Evolutionary conservation across 2,888 invertebrate species (phyloP), one percentile per base, ranked within the genome.

Genomic region (Chloroclystis v-ata): DNA sequence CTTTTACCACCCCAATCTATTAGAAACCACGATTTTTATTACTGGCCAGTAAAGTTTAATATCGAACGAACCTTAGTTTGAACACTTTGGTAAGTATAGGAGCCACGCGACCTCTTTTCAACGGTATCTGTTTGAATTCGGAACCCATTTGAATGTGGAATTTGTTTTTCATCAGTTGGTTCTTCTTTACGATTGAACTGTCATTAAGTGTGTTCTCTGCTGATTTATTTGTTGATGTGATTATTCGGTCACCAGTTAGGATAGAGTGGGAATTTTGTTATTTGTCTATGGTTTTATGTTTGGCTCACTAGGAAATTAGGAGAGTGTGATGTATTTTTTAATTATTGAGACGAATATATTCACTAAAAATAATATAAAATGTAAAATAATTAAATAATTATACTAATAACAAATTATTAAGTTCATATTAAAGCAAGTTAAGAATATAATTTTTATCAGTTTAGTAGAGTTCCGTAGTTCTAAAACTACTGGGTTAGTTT

Each of bases 91-190:
- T 49, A 26, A 52, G 56, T 52, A 56, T 61, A 51, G 64, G 61
- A 61, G 83, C 69, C 85, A 82, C 85, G 85, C 78, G 84, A 67
- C 80, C 65, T 67, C 72, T 70, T 78, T 82, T 83, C 82, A 81
- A 78, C 77, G 80, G 83, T 84, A 82, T 84, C 85, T 85, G 73
- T 85, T 85, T 83, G 82, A 82, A 76, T 82, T 82, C 63, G 67
- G 79, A 81, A 82, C 70, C 69, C 71, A 75, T 81, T 73, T 72
- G 73, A 72, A 77, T 72, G 67, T 61, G 61, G 75, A 83, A 84
- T 85, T 83, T 84, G 84, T 84, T 84, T 85, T 82, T 82, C 83
- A 85, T 86, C 82, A 83, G 78, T 59, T 63, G 46, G 56, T 57
- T 56, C 76, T 78, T 73, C 69, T 78, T 80, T 76, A 75, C 81